Conservation (phyloP, 1,140 invertebrate species). For the Geopemphigus sp. region DNA sequence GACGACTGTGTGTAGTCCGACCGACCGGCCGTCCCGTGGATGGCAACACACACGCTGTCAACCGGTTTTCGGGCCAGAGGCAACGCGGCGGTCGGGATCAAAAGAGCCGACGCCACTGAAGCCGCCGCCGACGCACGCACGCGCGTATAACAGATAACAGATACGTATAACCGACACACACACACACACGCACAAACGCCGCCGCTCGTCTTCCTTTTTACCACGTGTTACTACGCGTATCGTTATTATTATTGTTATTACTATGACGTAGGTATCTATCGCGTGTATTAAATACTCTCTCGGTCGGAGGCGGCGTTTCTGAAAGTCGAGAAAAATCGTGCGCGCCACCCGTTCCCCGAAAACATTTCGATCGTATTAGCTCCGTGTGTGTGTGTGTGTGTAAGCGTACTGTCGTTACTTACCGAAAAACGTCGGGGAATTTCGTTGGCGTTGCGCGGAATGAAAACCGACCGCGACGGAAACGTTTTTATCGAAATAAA, state of each 20-base stretch:
- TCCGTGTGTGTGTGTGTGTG: no score
- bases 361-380: no score
- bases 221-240: not conserved
- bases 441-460: no score
- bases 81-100: conserved; percentile 45
- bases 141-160: conserved; percentile 14
- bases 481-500: no score
- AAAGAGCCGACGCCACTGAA: conserved; percentile 38
- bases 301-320: no score
- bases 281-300: no score
- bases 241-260: conserved; percentile 3
- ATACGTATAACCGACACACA: conserved; percentile 29
- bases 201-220: conserved; percentile 36
- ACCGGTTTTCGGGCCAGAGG: conserved; percentile 48
- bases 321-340: no score
- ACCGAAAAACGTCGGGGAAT: no score
- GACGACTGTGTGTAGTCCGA: not conserved
- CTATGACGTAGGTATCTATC: not conserved
- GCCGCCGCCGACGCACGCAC: not conserved
- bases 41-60: conserved; percentile 30
- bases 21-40: conserved; percentile 23
- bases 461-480: no score
- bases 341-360: no score
- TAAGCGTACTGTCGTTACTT: no score
- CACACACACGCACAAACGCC: conserved; percentile 32